A percentile compares a stretch with the other conserved stretches of the same genome.
Conservation (phyloP, 2,888 invertebrate genomes). For the Agrochola lychnidis region DNA sequence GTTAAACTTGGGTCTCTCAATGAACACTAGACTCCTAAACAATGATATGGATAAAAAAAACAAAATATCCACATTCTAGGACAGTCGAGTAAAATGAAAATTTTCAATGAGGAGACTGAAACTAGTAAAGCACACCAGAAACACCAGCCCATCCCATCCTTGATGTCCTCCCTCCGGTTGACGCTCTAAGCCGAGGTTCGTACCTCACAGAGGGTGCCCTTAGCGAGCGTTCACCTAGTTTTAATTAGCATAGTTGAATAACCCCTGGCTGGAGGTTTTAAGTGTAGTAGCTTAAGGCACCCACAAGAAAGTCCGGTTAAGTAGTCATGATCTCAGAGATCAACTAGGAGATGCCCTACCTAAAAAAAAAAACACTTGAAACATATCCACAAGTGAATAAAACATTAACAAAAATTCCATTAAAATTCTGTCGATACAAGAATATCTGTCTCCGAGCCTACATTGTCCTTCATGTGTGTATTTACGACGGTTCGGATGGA, state of each 20-base stretch:
- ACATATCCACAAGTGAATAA: neutral
- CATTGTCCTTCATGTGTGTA: slow-evolving; percentile 6
- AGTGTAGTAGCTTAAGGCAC: too few species aligned
- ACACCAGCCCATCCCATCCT: too few species aligned
- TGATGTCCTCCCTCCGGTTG: too few species aligned
- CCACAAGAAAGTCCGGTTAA: too few species aligned
- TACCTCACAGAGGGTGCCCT: too few species aligned
- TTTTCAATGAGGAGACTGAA: neutral
- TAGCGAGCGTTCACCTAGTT: too few species aligned
- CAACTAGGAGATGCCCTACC: too few species aligned
- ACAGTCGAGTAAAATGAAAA: neutral
- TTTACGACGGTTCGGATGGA: slow-evolving; percentile 26
- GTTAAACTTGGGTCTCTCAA: neutral
- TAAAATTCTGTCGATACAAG: neutral
- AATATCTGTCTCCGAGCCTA: slow-evolving; percentile 22
- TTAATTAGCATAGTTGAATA: too few species aligned
- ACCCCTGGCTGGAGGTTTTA: too few species aligned
- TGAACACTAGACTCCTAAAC: neutral
- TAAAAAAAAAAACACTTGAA: too few species aligned
- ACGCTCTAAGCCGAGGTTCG: too few species aligned
- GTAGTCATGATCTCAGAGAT: too few species aligned
- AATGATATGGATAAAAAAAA: neutral
- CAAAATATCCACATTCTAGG: neutral
- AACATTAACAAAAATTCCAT: neutral
- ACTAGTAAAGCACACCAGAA: neutral